Base-by-base conservation (phyloP, 2,113 vertebrate genomes). In the Alosa alosa region DNA sequence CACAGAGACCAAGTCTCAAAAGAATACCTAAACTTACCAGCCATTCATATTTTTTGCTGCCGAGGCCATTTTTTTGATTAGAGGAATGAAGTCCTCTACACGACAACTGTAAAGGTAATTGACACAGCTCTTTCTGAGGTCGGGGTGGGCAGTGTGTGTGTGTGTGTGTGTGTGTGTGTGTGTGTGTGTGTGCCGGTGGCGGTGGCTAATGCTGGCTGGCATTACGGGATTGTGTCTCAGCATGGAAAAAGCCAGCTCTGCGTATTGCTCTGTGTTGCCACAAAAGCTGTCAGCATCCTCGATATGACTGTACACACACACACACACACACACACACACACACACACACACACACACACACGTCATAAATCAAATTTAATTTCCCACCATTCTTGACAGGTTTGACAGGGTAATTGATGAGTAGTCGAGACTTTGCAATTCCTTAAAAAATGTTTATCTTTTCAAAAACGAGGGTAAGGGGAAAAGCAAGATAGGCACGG, bases 51-150 rank as follows among this genome's bases (percentile, higher is more conserved):
- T 93, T 95, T 95, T 91, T 94, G 95, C 94, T 95, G 92, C 89
- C 87, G 92, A 92, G 91, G 94, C 91, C 91, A 94, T 95, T 95
- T 96, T 93, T 94, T 95, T 95, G 95, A 95, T 96, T 95, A 94
- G 90, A 88, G 78, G 91, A 94, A 95, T 94, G 92, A 95, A 95
- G 93, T 94, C 91, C 88, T 94, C 90, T 87, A 90, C 86, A 89
- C 68, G 89, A 90, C 88, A 81, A 90, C 89, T 86, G 36, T 72
- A 84, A 94, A 94, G 64, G 64, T 95, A 95, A 95, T 94, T 94
- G 95, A 94, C 92, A 94, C 87, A 18, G 88, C 91, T 92, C 93
- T 92, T 92, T 91, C 84, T 46, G 93, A 92, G 93, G 91, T 91
- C 88, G 90, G 86, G 88, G 88, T 94, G 90, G 10, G 13, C 64